phyloP scores from a whole-genome alignment of 2,888 invertebrate species.

The Raillietiella orientalis region DNA sequence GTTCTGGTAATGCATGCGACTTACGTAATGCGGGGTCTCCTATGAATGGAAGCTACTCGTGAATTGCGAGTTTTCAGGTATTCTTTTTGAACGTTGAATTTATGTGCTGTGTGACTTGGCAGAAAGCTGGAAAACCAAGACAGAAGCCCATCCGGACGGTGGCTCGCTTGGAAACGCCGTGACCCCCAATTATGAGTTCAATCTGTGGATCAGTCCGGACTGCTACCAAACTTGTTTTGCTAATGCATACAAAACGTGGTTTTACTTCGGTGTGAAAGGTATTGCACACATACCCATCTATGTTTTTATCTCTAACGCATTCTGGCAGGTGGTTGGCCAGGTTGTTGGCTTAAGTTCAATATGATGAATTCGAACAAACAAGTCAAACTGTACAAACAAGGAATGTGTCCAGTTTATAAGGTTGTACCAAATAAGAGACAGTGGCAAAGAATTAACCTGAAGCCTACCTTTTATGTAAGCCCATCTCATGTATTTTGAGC shows the following conservation, averaged over 20 bases:
- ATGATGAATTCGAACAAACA: slow-evolving; percentile 62
- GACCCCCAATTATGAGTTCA: slow-evolving; percentile 50
- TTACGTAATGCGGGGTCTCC: too few species aligned
- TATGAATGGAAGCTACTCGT: too few species aligned
- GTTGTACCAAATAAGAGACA: slow-evolving; percentile 37
- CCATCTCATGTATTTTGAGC: not conserved
- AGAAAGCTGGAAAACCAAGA: too few species aligned
- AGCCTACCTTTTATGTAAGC: slow-evolving; percentile 36
- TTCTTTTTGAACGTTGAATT: too few species aligned
- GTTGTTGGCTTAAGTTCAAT: slow-evolving; percentile 31
- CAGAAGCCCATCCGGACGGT: too few species aligned
- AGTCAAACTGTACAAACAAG: slow-evolving; percentile 58
- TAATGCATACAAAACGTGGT: slow-evolving; percentile 72
- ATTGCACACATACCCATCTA: slow-evolving; percentile 7
- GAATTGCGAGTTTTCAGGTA: too few species aligned
- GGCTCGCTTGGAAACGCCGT: too few species aligned
- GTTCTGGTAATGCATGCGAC: too few species aligned
- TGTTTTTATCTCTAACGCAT: not conserved
- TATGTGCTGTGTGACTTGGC: too few species aligned
- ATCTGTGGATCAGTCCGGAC: slow-evolving; percentile 65
- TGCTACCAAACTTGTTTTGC: slow-evolving; percentile 57
- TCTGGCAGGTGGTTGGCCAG: slow-evolving; percentile 7
- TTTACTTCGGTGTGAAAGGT: slow-evolving; percentile 49
- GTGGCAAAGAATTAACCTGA: slow-evolving; percentile 54
- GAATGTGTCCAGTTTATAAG: slow-evolving; percentile 50